These are phyloP conservation scores for Caenorhabditis sp. DNA, from an alignment of 2,888 invertebrate species.

Conservation along the genomic window DNA sequence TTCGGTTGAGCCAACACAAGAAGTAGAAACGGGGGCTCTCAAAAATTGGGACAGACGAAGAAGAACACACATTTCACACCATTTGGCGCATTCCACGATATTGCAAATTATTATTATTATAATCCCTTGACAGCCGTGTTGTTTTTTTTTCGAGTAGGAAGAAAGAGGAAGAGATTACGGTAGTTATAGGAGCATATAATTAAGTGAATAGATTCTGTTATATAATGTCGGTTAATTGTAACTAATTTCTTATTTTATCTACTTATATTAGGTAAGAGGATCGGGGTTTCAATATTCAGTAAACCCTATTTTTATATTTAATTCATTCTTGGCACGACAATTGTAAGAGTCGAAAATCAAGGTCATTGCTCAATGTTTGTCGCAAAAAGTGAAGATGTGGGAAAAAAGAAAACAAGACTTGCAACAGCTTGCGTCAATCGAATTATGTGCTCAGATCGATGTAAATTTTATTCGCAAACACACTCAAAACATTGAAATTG, in stretches of 20 bases:
- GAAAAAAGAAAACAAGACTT: background rate
- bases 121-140: conserved; percentile 3
- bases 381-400: background rate
- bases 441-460: conserved; percentile 44
- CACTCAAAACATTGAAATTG: conserved; percentile 1
- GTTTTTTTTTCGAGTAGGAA: background rate
- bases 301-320: background rate
- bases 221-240: background rate
- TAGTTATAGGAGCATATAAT: background rate
- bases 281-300: too few relatives aligned
- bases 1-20: background rate
- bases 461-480: conserved; percentile 40
- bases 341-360: conserved; percentile 5
- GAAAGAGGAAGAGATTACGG: background rate
- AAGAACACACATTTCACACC: conserved; percentile 20
- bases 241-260: background rate
- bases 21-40: conserved; percentile 9
- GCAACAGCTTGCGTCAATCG: conserved; percentile 42
- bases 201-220: background rate
- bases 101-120: conserved; percentile 6
- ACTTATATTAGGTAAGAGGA: background rate
- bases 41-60: conserved; percentile 28
- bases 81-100: conserved; percentile 38
- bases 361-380: conserved; percentile 12
- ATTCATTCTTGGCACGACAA: too few relatives aligned